Conservation (phyloP, 2,113 vertebrate species). For the Gymnocephalus cernua region DNA sequence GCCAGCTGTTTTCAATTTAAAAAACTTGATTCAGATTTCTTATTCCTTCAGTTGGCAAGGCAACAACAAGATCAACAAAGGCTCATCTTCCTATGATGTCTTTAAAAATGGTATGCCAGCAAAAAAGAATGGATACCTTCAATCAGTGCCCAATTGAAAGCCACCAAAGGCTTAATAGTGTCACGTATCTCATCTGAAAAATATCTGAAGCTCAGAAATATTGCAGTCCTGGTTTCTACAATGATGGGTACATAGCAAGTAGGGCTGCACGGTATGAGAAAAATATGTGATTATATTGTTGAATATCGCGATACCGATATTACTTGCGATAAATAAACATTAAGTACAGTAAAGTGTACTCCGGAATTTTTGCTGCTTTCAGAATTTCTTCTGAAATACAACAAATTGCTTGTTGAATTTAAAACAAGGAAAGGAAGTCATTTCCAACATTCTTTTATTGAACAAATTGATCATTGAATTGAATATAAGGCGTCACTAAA, state of each 20-base stretch:
- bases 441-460: too few relatives aligned
- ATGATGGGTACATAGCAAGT: not conserved
- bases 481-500: too few relatives aligned
- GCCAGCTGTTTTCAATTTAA: not conserved
- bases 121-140: not conserved
- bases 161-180: not conserved
- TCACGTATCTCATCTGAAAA: not conserved
- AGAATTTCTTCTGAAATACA: too few relatives aligned
- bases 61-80: constrained; percentile 17
- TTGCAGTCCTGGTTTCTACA: not conserved
- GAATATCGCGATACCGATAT: too few relatives aligned
- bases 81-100: not conserved
- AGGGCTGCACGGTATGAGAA: too few relatives aligned
- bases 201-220: not conserved
- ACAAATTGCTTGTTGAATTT: too few relatives aligned
- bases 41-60: not conserved
- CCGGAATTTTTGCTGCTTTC: too few relatives aligned
- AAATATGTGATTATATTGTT: too few relatives aligned
- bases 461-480: too few relatives aligned
- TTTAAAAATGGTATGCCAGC: not conserved
- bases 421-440: too few relatives aligned
- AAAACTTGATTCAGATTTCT: not conserved
- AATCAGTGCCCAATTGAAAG: not conserved
- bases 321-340: too few relatives aligned
- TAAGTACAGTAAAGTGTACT: too few relatives aligned